Percentiles rank a stretch among this genome's conserved stretches.
Evolutionary conservation across 2,797 vertebrate species (phyloP).

Genomic region (Decapterus maruadsi): DNA sequence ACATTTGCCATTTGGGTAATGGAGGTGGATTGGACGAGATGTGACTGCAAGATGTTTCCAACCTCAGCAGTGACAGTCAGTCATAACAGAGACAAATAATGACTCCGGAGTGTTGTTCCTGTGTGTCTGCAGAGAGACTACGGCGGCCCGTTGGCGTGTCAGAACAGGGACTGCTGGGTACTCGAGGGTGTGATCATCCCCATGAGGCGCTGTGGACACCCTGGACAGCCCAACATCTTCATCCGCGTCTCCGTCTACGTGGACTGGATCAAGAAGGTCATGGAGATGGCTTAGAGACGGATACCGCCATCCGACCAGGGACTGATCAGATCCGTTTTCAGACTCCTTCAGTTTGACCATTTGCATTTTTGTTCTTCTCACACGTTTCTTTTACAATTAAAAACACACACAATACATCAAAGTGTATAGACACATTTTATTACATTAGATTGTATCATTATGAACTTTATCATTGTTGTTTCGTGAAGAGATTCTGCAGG

Average conservation of each 20-base stretch:
- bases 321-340: slow-evolving; percentile 31
- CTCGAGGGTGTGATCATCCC: slow-evolving; percentile 96
- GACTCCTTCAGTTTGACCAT: slow-evolving; percentile 6
- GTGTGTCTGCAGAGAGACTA: slow-evolving; percentile 92
- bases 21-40: slow-evolving; percentile 65
- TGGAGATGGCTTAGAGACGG: slow-evolving; percentile 89
- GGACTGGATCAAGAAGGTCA: slow-evolving; percentile 98
- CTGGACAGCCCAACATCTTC: slow-evolving; percentile 92
- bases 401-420: slow-evolving; percentile 2
- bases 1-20: slow-evolving; percentile 66
- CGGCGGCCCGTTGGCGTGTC: slow-evolving; percentile 94
- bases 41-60: slow-evolving; percentile 79
- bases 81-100: slow-evolving; percentile 81
- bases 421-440: slow-evolving; percentile 24
- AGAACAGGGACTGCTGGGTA: slow-evolving; percentile 96
- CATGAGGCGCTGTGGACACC: slow-evolving; percentile 92
- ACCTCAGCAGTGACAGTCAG: slow-evolving; percentile 77
- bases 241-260: slow-evolving; percentile 93
- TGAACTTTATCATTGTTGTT: not conserved
- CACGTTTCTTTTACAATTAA: slow-evolving; percentile 37
- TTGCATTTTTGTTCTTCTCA: slow-evolving; percentile 6
- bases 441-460: slow-evolving; percentile 15
- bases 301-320: slow-evolving; percentile 16
- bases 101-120: slow-evolving; percentile 71
- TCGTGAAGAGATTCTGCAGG: not conserved